phyloP scores from a whole-genome alignment of 2,797 vertebrate species.

The Xiphorhynchus erythropygius region DNA sequence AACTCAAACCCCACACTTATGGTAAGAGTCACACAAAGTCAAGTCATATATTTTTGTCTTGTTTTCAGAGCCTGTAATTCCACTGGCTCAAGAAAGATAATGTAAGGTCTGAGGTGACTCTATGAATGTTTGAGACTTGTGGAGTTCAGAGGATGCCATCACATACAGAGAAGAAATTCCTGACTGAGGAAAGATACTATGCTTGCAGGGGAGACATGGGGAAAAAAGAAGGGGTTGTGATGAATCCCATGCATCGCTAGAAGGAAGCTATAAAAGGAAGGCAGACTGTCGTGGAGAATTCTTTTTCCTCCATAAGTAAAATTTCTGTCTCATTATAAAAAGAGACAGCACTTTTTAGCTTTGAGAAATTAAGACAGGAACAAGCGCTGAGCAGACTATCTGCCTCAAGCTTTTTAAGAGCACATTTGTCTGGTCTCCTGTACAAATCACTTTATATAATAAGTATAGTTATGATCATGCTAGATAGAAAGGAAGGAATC shows the following conservation, averaged over 20 bases:
- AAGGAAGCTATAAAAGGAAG: background rate
- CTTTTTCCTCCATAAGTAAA: background rate
- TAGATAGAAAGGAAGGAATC: background rate
- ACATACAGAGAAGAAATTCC: background rate
- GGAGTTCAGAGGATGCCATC: background rate
- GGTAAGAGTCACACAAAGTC: background rate
- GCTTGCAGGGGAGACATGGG: background rate
- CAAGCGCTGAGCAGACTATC: background rate
- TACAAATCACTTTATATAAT: background rate
- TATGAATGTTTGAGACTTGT: background rate
- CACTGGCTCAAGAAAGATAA: background rate
- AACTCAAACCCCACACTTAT: rapidly evolving
- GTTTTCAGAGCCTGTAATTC: background rate
- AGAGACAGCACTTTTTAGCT: background rate
- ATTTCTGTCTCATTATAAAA: background rate
- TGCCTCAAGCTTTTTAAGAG: background rate
- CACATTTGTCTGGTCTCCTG: background rate
- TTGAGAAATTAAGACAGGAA: background rate
- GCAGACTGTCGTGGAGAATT: background rate
- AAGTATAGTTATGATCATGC: background rate
- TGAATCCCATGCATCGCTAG: background rate
- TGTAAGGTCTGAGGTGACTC: background rate
- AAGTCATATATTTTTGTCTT: background rate
- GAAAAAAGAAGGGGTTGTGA: background rate
- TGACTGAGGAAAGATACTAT: background rate